Conservation (phyloP, 2,113 vertebrate genomes). For the Trichechus manatus region DNA sequence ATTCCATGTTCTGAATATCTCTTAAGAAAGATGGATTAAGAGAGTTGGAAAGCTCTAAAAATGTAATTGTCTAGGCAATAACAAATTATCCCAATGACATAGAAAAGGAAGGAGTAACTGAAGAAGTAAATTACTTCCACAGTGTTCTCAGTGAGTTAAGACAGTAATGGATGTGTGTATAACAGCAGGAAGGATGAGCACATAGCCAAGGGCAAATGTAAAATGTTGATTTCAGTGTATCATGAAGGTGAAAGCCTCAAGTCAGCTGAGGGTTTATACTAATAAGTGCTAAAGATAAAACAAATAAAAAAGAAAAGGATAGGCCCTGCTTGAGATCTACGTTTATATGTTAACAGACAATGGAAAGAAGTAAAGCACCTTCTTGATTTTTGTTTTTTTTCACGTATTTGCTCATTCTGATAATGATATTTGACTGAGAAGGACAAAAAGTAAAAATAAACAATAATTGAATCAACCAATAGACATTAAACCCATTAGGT, state of each 20-base stretch:
- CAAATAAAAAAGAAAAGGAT: not conserved
- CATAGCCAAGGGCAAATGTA: constrained; percentile 23
- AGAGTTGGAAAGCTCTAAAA: constrained; percentile 60
- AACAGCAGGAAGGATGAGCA: not conserved
- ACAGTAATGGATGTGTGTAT: not conserved
- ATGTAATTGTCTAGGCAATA: constrained; percentile 66
- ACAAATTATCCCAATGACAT: constrained; percentile 69
- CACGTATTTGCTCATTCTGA: not conserved
- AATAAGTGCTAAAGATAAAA: not conserved
- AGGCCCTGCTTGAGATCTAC: not conserved
- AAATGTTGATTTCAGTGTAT: not conserved
- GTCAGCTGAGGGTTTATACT: not conserved
- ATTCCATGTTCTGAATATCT: constrained; percentile 26
- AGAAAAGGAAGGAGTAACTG: constrained; percentile 62
- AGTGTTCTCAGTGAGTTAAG: constrained; percentile 39
- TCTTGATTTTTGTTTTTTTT: constrained; percentile 10
- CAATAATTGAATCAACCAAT: not conserved
- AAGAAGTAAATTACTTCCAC: constrained; percentile 47
- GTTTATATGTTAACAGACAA: not conserved
- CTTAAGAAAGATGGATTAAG: constrained; percentile 62
- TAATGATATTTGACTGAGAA: not conserved
- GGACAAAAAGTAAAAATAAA: not conserved
- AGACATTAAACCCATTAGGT: not conserved
- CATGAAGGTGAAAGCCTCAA: not conserved
- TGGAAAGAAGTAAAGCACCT: not conserved